Base-by-base conservation (phyloP, 2,888 invertebrate genomes). In the Parasteatoda lunata region DNA sequence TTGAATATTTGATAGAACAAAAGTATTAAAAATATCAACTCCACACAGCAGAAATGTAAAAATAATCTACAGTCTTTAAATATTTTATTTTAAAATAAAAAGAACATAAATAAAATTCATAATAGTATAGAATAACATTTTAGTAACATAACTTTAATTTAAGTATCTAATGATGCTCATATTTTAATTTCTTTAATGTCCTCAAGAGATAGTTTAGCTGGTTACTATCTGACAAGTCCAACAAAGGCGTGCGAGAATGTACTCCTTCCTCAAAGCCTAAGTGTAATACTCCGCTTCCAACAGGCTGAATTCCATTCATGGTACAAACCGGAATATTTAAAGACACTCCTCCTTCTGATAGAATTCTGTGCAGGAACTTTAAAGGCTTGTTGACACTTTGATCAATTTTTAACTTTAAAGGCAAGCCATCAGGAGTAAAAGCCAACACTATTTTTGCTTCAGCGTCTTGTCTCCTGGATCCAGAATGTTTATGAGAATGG, bases 271-370 rank as follows among this genome's bases (percentile, higher is more conserved):
- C 82, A 13, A 69, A 9, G 13, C 78, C 87, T 11, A 78, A 15
- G 13, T 69, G 51, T 30, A 82, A 51, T 1, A 77, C 59, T 15
- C 77, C 86, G 7, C 48, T 71, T 30, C 81, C 86, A n/a, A 76
- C 72, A 5, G 86, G 30, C 15, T 82, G 64, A 2, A 77, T 48
- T 11, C 59, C 52, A 6, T 65, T 59, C 9, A n/a, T 30, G 1
- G 77, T 68, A 47, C 49, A 13, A 13, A 82, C 15, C 4, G 77
- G 87, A n/a, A 87, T 49, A 7, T 82, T 82, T 13, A 87, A 65
- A 30, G 64, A 30, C 3, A 77, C 73, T 13, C 73, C 73, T 15
- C 72, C 54, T 5, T 49, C 47, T 68, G 11, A 59, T 11, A 87
- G 59, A 64, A 47, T 13, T 52, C 52, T 52, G n/a, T 87, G 77